Evolutionary conservation across 2,888 invertebrate species (phyloP).

Genomic region (Tiliacea citrago): DNA sequence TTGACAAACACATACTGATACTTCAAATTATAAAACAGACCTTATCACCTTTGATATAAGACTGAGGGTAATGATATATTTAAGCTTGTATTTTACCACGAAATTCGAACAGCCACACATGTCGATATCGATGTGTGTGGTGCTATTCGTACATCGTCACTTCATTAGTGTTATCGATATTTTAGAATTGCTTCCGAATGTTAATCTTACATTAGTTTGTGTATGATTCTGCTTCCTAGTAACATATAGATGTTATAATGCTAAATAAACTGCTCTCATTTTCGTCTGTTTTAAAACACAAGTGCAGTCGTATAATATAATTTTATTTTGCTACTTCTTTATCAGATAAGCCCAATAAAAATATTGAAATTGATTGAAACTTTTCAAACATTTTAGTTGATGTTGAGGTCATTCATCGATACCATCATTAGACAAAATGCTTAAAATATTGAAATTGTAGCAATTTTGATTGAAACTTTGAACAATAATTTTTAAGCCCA

Average conservation of each 20-base stretch:
- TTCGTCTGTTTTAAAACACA: not conserved
- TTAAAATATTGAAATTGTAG: not conserved
- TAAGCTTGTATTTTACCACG: conserved; percentile 36
- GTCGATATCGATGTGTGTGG: conserved; percentile 82
- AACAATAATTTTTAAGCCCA: not conserved
- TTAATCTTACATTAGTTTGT: conserved; percentile 54
- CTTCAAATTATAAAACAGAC: conserved; percentile 52
- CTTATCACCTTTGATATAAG: conserved; percentile 60
- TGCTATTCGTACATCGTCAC: conserved; percentile 80
- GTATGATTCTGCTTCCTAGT: not conserved
- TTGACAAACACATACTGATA: conserved; percentile 42
- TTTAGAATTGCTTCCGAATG: conserved; percentile 70
- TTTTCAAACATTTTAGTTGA: not conserved
- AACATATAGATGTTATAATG: not conserved
- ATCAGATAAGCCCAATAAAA: not conserved
- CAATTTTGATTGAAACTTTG: not conserved
- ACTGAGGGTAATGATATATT: conserved; percentile 12
- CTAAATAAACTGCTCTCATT: not conserved
- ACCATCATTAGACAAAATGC: not conserved
- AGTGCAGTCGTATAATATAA: not conserved
- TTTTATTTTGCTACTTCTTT: not conserved
- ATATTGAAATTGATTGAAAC: not conserved
- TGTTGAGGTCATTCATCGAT: not conserved
- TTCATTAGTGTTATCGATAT: conserved; percentile 77
- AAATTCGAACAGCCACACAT: conserved; percentile 62